Evolutionary conservation across 1,140 invertebrate species (phyloP).

Genomic region (Chelonus insularis): DNA sequence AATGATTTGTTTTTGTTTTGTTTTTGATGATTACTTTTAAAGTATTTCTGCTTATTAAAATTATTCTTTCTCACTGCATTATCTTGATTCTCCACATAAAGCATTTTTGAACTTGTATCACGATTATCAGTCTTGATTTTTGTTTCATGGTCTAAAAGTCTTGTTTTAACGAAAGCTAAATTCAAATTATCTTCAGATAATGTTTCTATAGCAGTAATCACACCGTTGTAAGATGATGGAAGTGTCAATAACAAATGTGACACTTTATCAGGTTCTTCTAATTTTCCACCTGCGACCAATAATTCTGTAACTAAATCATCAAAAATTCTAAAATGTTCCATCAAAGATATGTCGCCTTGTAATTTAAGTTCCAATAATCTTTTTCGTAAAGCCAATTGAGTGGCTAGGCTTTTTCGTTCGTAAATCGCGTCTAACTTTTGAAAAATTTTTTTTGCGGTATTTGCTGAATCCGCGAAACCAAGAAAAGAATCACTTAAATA

Average conservation of each 20-base stretch:
- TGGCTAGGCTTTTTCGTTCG: slow-evolving; percentile 51
- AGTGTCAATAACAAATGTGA: slow-evolving; percentile 29
- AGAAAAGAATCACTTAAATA: slow-evolving; percentile 49
- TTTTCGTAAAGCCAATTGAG: slow-evolving; percentile 47
- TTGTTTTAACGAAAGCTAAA: slow-evolving; percentile 32
- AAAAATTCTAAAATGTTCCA: slow-evolving; percentile 48
- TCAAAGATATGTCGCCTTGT: slow-evolving; percentile 39
- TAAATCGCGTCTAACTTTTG: slow-evolving; percentile 47
- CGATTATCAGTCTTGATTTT: slow-evolving; percentile 22
- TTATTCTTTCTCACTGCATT: neutral
- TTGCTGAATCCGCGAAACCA: slow-evolving; percentile 40
- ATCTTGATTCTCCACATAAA: slow-evolving; percentile 11
- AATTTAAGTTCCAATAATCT: slow-evolving; percentile 47
- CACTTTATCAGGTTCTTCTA: slow-evolving; percentile 28
- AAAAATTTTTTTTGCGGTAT: slow-evolving; percentile 44
- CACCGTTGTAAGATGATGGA: slow-evolving; percentile 24
- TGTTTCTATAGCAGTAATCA: slow-evolving; percentile 34
- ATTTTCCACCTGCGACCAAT: slow-evolving; percentile 9
- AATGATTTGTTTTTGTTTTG: neutral
- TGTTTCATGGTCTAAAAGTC: slow-evolving; percentile 29
- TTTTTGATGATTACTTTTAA: neutral
- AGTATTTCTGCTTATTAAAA: neutral
- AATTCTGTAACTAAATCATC: slow-evolving; percentile 38
- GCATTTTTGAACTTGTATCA: slow-evolving; percentile 33
- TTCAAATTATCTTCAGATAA: slow-evolving; percentile 33